These are phyloP conservation scores for Lordiphosa mommai DNA, from an alignment of 1,140 invertebrate species.

Conservation along the genomic window DNA sequence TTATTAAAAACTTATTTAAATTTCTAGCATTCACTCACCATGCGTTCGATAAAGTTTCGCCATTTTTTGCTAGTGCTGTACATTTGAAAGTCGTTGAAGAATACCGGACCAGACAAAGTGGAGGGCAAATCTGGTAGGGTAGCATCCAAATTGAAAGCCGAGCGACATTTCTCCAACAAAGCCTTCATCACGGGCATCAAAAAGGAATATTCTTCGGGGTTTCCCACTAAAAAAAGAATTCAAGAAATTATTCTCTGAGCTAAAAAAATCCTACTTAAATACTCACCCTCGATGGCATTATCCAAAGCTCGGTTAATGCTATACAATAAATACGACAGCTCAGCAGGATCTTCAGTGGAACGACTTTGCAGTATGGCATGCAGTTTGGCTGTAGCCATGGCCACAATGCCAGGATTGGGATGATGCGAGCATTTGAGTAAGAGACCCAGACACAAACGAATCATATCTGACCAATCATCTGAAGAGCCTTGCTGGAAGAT, in stretches of 20 bases:
- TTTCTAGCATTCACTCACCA: slow-evolving; percentile 78
- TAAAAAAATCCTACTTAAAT: fast-evolving
- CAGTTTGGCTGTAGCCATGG: slow-evolving; percentile 83
- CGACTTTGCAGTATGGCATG: slow-evolving; percentile 83
- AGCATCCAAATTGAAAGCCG: slow-evolving; percentile 80
- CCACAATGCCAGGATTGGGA: slow-evolving; percentile 82
- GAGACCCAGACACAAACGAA: slow-evolving; percentile 80
- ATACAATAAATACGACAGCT: slow-evolving; percentile 82
- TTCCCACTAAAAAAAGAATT: slow-evolving; percentile 71
- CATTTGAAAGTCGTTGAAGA: slow-evolving; percentile 84
- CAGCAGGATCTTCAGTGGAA: slow-evolving; percentile 81
- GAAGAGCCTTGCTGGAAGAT: slow-evolving; percentile 81
- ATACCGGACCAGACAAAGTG: slow-evolving; percentile 81
- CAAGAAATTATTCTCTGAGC: background rate
- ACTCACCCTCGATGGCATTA: slow-evolving; percentile 79
- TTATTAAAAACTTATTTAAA: too few species aligned
- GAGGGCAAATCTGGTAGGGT: slow-evolving; percentile 82
- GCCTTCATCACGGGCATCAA: slow-evolving; percentile 85
- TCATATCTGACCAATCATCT: slow-evolving; percentile 83
- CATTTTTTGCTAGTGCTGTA: slow-evolving; percentile 83
- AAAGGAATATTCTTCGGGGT: slow-evolving; percentile 83
- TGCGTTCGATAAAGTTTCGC: slow-evolving; percentile 82
- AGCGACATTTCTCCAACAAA: slow-evolving; percentile 82
- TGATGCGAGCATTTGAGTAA: slow-evolving; percentile 82
- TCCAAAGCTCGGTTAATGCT: slow-evolving; percentile 79